Base-by-base conservation (phyloP, 2,888 invertebrate species). In the Sinodicranocentrus sp. region DNA sequence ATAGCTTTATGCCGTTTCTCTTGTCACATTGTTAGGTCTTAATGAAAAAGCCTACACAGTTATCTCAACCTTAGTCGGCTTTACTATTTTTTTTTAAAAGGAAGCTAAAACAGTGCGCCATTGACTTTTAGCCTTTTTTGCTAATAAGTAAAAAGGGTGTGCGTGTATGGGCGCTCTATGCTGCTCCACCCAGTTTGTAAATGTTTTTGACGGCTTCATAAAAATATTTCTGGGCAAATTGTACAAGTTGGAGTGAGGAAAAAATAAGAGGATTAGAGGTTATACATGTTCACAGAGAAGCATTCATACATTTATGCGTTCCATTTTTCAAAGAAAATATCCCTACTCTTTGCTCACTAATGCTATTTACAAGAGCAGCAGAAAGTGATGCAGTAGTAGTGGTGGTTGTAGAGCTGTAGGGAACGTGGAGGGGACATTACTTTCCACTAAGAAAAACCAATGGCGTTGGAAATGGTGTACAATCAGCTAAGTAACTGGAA, bases 131-230 rank as follows among this genome's bases (percentile, higher is more conserved):
- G 25, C 57, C 25, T 57, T 57, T 57, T 57, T 25, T 25, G 57
- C 19, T 57, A 23, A 23, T 57, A 57, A 1, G 1, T 57, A 25
- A 25, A 57, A 57, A 6, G 57, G 57, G 13, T 25, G 19, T 52
- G 57, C 19, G 6, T 21, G 57, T 8, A 13, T 39, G 48, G 57
- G 57, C n/a, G 48, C 48, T n/a, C n/a, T n/a, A n/a, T n/a, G n/a
- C n/a, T 57, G n/a, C 57, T 57, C 57, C 57, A 57, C 57, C 57
- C 57, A 57, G 57, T 57, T 57, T 57, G 57, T 57, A 57, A 57
- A 57, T 57, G 57, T 57, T 57, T 57, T 57, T 57, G 57, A 57
- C 57, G 57, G 57, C 57, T 57, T 57, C 23, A 57, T 57, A 57
- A 57, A 57, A 57, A 57, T 57, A 57, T 57, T 57, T 57, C 48